Conservation (phyloP, 1,140 invertebrate species). For the Pseudomyrmex flavicornis region DNA sequence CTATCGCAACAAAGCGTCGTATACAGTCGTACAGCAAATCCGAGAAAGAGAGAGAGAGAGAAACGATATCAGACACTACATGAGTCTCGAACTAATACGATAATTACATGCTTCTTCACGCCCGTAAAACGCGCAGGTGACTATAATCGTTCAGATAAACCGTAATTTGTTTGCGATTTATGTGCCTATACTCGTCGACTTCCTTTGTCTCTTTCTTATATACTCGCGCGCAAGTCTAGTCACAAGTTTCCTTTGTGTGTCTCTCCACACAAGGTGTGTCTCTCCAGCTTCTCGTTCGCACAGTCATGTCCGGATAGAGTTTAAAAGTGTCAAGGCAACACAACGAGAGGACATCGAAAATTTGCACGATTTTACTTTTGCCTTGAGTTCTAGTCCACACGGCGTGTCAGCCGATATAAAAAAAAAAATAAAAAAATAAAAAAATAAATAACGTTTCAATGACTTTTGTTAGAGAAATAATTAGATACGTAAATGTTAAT, state of each 20-base stretch:
- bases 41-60: too few species aligned
- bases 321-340: too few species aligned
- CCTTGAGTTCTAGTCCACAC: too few species aligned
- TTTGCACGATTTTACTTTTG: too few species aligned
- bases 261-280: neutral
- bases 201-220: conserved; percentile 25
- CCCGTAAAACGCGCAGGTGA: conserved; percentile 1
- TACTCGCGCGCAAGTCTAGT: neutral
- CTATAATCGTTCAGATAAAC: neutral
- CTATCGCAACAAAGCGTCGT: neutral
- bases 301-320: too few species aligned
- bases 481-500: too few species aligned
- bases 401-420: too few species aligned
- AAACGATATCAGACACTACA: neutral
- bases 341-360: too few species aligned
- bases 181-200: conserved; percentile 12
- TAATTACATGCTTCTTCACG: conserved; percentile 19
- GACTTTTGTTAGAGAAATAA: too few species aligned
- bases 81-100: conserved; percentile 29
- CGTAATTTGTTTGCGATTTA: neutral
- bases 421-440: too few species aligned
- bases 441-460: too few species aligned
- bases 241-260: too few species aligned
- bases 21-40: neutral
- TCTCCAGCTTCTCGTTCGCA: neutral